Percentiles rank a stretch among this genome's conserved stretches.
These are phyloP conservation scores for Myotis brandtii DNA, from an alignment of 2,113 vertebrate genomes.

Conservation along the genomic window DNA sequence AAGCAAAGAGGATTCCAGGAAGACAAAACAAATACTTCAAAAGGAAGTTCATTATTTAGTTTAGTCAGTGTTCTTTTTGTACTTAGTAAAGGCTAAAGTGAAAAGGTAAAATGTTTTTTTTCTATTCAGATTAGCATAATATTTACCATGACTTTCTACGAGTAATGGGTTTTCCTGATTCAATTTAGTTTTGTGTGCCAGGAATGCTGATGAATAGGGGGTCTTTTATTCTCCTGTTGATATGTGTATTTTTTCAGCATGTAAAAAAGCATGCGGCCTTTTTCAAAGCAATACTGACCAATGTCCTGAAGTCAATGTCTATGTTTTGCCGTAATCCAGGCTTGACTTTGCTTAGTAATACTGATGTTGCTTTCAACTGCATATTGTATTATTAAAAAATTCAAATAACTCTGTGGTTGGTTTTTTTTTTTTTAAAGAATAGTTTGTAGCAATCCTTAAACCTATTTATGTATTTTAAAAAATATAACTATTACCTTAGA, in stretches of 20 bases:
- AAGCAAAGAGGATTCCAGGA: constrained; percentile 30
- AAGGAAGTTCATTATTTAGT: constrained; percentile 21
- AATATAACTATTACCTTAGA: neutral
- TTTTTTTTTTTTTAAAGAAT: neutral
- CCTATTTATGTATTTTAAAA: constrained; percentile 35
- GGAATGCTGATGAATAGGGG: neutral
- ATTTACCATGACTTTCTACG: neutral
- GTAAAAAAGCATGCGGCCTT: neutral
- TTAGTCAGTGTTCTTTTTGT: constrained; percentile 32
- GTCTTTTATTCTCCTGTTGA: neutral
- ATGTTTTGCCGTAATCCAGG: neutral
- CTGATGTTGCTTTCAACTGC: neutral
- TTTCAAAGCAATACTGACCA: neutral
- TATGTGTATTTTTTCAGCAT: neutral
- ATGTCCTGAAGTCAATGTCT: neutral
- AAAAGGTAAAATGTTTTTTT: constrained; percentile 43
- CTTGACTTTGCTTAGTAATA: constrained; percentile 50
- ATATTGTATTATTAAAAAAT: neutral
- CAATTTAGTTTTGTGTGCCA: constrained; percentile 7
- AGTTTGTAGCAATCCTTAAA: neutral
- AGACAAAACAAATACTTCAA: constrained; percentile 52
- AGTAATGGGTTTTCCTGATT: neutral
- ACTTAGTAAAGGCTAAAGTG: constrained; percentile 12
- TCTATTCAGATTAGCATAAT: neutral
- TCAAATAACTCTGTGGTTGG: neutral